These are phyloP conservation scores for Xiphorhynchus erythropygius DNA, from an alignment of 2,797 vertebrate genomes.

Conservation along the genomic window DNA sequence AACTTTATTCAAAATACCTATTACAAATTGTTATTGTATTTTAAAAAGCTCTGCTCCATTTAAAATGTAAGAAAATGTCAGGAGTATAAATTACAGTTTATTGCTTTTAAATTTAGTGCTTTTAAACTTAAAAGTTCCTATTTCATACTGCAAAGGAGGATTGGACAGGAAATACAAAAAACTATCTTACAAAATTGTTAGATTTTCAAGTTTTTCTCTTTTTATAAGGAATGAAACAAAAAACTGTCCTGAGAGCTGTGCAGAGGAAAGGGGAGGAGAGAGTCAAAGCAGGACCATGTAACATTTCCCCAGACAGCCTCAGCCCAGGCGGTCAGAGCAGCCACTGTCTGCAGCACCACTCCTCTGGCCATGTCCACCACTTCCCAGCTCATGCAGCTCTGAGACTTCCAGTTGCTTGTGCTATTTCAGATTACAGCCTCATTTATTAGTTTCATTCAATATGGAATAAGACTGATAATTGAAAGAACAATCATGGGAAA, in stretches of 20 bases:
- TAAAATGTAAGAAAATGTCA: neutral
- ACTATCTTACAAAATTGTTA: neutral
- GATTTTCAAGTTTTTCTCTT: neutral
- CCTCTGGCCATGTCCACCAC: accelerated
- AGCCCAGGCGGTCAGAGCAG: neutral
- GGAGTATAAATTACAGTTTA: neutral
- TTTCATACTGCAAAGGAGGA: neutral
- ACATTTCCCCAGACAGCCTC: neutral
- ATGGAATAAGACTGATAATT: neutral
- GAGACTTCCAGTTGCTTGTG: accelerated
- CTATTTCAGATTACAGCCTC: neutral
- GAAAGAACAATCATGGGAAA: neutral
- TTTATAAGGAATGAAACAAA: neutral
- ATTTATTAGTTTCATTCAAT: neutral
- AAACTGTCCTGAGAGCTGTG: neutral
- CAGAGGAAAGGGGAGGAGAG: neutral
- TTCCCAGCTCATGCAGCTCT: neutral
- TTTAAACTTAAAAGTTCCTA: neutral
- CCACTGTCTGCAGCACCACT: neutral
- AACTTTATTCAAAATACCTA: neutral
- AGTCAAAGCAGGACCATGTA: neutral
- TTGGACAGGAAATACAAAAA: neutral
- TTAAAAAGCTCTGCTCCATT: neutral
- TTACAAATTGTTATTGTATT: neutral
- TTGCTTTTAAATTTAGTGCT: neutral